Base-by-base conservation (phyloP, 2,113 vertebrate genomes). In the Orientallactaga bullata region DNA sequence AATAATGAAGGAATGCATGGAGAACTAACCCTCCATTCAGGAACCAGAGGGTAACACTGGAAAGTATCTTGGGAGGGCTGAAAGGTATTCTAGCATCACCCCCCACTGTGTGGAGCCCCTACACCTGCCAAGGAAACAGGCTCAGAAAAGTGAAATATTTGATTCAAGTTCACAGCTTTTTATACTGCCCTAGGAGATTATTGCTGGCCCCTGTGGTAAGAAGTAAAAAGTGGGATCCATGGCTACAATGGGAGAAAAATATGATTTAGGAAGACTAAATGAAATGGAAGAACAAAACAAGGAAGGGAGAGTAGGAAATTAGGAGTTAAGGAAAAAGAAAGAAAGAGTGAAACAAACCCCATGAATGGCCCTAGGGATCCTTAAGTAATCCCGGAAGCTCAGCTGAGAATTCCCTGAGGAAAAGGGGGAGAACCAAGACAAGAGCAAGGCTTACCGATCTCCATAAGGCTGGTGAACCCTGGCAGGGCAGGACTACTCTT, bases 401-500 rank as follows among this genome's bases (percentile, higher is more conserved):
- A 55, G 39, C 32, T 69, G 78, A 55, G 51, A 76, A 58, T 47
- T 37, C 63, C 51, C 42, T 26, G 55, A 88, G 77, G 71, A 58
- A 72, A 47, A 73, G 21, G 51, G 1, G 80, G 26, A 68, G 58
- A 78, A 42, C 21, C 24, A 35, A 42, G 58, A 47, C 32, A 20
- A 47, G 15, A 65, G 81, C 88, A 83, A 76, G 60, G 65, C 98
- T 98, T 97, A 99, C 99, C 99, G 91, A 98, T 99, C 97, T 99
- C 99, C 90, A 98, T 97, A 88, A 99, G 99, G 98, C 99, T 99
- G 84, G 99, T 99, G 93, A 99, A 99, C 66, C 98, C 99, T 13
- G 99, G 99, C 72, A 99, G 98, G 18, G 99, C 99, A 18, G 99
- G 98, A 3, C 98, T 99, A 91, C 98, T 99, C 98, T 99, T 98